Evolutionary conservation across 2,888 invertebrate genomes (phyloP).

Genomic region (Apamea anceps): DNA sequence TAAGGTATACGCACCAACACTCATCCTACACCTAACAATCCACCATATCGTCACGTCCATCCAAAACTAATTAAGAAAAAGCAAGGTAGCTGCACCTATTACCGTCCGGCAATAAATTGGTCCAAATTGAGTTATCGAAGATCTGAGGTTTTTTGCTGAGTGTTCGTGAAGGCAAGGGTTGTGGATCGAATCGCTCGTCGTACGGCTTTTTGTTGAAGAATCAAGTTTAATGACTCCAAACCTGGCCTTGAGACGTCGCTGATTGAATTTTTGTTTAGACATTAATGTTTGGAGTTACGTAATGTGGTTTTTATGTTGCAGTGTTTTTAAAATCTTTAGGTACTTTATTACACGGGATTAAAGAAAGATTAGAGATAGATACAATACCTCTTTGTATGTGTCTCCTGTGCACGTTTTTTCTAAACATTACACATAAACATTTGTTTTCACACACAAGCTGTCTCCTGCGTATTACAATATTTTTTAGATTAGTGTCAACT

Average conservation of each 20-base stretch:
- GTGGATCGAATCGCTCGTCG: conserved; percentile 67
- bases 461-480: too few species aligned
- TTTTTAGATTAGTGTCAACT: too few species aligned
- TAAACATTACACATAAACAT: too few species aligned
- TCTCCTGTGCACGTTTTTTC: too few species aligned
- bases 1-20: conserved; percentile 36
- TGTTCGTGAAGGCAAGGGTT: conserved; percentile 66
- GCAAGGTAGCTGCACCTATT: conserved; percentile 64
- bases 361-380: neutral
- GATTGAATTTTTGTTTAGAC: conserved; percentile 63
- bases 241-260: conserved; percentile 62
- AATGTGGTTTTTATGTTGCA: conserved; percentile 38
- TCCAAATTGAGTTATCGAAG: conserved; percentile 77
- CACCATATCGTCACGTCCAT: conserved; percentile 56
- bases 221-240: conserved; percentile 68
- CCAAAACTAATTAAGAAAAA: conserved; percentile 65
- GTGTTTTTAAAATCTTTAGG: neutral
- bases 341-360: neutral
- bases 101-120: conserved; percentile 64
- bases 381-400: neutral
- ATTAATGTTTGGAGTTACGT: conserved; percentile 52
- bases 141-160: conserved; percentile 70
- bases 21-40: conserved; percentile 37
- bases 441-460: too few species aligned
- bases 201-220: conserved; percentile 65